Percentiles rank a stretch among this genome's conserved stretches.
These are phyloP conservation scores for Perithous albicinctus DNA, from an alignment of 2,888 invertebrate species.

Conservation along the genomic window DNA sequence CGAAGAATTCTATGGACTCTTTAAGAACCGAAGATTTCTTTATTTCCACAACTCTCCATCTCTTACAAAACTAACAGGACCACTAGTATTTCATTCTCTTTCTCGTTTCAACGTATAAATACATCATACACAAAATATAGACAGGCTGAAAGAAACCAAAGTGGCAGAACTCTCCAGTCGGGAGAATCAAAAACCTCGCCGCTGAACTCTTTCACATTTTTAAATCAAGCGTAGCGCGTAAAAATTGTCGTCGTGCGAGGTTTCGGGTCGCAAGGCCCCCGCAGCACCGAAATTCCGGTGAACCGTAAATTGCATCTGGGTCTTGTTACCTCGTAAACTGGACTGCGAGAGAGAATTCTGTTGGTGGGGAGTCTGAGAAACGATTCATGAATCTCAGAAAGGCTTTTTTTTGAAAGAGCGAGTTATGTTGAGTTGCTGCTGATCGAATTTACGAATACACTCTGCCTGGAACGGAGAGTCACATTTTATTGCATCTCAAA, in stretches of 20 bases:
- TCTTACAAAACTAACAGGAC: conserved; percentile 12
- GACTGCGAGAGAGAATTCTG: conserved; percentile 40
- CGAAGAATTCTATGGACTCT: conserved; percentile 63
- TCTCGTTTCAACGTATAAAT: conserved; percentile 27
- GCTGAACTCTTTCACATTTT: conserved; percentile 30
- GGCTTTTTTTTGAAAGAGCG: neutral
- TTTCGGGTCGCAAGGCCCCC: conserved; percentile 31
- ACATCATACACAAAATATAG: neutral
- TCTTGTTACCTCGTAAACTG: conserved; percentile 70
- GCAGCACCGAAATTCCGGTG: conserved; percentile 57
- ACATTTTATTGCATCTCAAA: too few species aligned
- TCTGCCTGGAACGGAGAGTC: too few species aligned
- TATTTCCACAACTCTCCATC: conserved; percentile 41
- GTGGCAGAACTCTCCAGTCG: conserved; percentile 9
- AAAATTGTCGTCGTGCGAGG: conserved; percentile 65
- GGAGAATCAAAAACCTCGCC: neutral
- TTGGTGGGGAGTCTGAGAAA: conserved; percentile 46
- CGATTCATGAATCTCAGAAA: conserved; percentile 36
- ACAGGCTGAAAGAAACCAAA: conserved; percentile 1
- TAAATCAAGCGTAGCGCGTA: conserved; percentile 66
- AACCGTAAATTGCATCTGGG: conserved; percentile 71
- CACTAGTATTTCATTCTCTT: conserved; percentile 9
- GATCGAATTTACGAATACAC: neutral
- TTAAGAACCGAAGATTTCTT: conserved; percentile 54
- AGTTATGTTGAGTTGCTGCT: neutral